Evolutionary conservation across 2,888 invertebrate genomes (phyloP).

Genomic region (Drosophila planitibia): DNA sequence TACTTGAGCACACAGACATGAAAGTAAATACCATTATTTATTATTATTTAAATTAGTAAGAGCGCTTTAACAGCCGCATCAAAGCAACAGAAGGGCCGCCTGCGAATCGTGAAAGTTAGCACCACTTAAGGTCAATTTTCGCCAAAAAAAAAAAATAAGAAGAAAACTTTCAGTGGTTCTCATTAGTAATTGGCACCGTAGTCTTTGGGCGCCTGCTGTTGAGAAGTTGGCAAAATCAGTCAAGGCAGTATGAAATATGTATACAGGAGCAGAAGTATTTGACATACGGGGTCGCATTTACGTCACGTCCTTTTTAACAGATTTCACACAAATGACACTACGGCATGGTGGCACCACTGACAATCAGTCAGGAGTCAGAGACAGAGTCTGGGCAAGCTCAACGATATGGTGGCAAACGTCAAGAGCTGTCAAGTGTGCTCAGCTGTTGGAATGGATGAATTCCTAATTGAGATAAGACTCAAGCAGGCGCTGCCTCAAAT

Average conservation of each 20-base stretch:
- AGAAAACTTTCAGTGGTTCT: conserved; percentile 31
- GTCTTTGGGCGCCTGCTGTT: conserved; percentile 22
- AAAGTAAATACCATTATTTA: conserved; percentile 27
- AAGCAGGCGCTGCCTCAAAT: conserved; percentile 47
- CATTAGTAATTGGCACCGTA: conserved; percentile 42
- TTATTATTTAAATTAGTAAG: conserved; percentile 47
- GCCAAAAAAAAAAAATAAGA: conserved; percentile 8
- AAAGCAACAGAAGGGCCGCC: conserved; percentile 33
- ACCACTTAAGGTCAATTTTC: conserved; percentile 10
- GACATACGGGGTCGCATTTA: conserved; percentile 52
- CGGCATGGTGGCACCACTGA: conserved; percentile 10
- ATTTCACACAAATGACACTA: conserved; percentile 36
- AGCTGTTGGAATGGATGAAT: conserved; percentile 64
- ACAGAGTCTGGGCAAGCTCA: conserved; percentile 3
- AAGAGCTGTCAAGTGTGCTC: conserved; percentile 62
- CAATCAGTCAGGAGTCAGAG: conserved; percentile 19
- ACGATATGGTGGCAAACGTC: conserved; percentile 30
- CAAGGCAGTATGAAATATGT: conserved; percentile 50
- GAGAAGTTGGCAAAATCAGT: conserved; percentile 47
- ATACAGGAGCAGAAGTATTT: conserved; percentile 19
- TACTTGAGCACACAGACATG: background rate
- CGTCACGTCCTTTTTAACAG: conserved; percentile 60
- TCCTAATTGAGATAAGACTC: conserved; percentile 76
- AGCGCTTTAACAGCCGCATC: conserved; percentile 42
- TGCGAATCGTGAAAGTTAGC: conserved; percentile 32